Percentiles rank a stretch among this genome's conserved stretches.
Evolutionary conservation across 53 echinoderm and acorn worm genomes (phyloP).

Genomic region (Henricia sp.): DNA sequence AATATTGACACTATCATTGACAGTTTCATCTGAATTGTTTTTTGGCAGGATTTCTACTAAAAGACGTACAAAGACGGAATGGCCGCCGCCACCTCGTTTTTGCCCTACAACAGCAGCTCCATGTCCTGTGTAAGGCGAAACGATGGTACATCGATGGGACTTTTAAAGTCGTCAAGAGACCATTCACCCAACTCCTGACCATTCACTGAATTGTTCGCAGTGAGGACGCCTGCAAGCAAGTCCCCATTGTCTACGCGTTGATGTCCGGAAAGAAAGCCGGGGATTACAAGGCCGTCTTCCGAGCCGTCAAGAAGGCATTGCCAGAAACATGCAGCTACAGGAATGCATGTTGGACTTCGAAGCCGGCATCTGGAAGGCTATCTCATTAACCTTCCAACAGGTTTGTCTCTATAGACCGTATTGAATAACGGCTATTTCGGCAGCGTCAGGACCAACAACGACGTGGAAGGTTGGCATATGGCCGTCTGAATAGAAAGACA

Average conservation of each 20-base stretch:
- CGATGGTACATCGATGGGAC: conserved; percentile 69
- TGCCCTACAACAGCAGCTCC: conserved; percentile 29
- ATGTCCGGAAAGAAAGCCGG: conserved; percentile 36
- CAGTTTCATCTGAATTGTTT: not conserved
- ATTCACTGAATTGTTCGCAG: conserved; percentile 59
- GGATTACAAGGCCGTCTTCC: conserved; percentile 50
- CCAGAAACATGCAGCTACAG: not conserved
- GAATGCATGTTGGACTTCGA: conserved; percentile 64
- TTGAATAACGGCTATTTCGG: not conserved
- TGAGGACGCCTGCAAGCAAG: conserved; percentile 48
- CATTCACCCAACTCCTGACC: conserved; percentile 56
- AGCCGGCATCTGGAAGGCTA: conserved; percentile 26
- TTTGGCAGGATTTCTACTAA: conserved; percentile 52
- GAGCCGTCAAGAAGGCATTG: conserved; percentile 3
- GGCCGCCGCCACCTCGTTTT: conserved; percentile 52
- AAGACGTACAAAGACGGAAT: conserved; percentile 29
- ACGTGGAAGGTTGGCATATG: conserved; percentile 52
- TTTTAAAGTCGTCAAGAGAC: conserved; percentile 59
- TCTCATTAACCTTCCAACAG: conserved; percentile 24
- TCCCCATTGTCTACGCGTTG: conserved; percentile 47
- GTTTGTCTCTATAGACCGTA: not conserved
- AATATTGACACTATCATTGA: not conserved
- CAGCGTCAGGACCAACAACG: conserved; percentile 50
- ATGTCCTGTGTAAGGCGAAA: conserved; percentile 13
- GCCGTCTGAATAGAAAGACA: not conserved